phyloP scores from a whole-genome alignment of 2,888 invertebrate genomes.

The Cataglyphis albicans region DNA sequence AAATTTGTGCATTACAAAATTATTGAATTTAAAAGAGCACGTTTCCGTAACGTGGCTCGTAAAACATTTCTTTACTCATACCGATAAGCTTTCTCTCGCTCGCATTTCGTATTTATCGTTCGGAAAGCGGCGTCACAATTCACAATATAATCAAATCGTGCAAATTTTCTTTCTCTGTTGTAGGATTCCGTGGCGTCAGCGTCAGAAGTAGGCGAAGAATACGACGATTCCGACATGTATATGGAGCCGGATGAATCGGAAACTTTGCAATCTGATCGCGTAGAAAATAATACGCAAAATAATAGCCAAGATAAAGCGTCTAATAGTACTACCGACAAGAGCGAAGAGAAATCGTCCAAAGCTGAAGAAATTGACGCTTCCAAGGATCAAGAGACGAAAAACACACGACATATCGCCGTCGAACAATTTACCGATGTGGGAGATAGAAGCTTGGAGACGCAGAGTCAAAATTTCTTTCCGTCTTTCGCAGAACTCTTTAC shows the following conservation, averaged over 20 bases:
- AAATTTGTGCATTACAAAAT: slow-evolving; percentile 37
- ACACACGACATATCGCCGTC: slow-evolving; percentile 48
- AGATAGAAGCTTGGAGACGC: slow-evolving; percentile 87
- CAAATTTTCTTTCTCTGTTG: slow-evolving; percentile 35
- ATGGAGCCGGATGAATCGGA: slow-evolving; percentile 85
- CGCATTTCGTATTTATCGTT: slow-evolving; percentile 42
- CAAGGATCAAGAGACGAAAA: slow-evolving; percentile 66
- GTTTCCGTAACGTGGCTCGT: slow-evolving; percentile 7
- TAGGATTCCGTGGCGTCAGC: slow-evolving; percentile 84
- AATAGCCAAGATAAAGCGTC: slow-evolving; percentile 35
- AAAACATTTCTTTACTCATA: slow-evolving; percentile 32
- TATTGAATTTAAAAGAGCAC: background rate
- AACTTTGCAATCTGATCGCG: slow-evolving; percentile 64
- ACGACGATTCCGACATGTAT: slow-evolving; percentile 86
- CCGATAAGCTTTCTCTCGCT: slow-evolving; percentile 50
- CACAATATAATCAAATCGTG: slow-evolving; percentile 1
- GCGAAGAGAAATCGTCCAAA: background rate
- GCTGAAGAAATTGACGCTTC: slow-evolving; percentile 25
- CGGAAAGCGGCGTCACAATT: slow-evolving; percentile 32
- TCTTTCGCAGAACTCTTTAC: slow-evolving; percentile 91
- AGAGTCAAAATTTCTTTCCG: slow-evolving; percentile 92
- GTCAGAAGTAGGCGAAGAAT: slow-evolving; percentile 77
- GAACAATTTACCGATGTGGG: slow-evolving; percentile 22
- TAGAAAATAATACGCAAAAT: slow-evolving; percentile 14
- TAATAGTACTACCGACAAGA: background rate